Evolutionary conservation across 2,113 vertebrate genomes (phyloP), one percentile per base, ranked within the genome.

Genomic region (Hyla sarda): DNA sequence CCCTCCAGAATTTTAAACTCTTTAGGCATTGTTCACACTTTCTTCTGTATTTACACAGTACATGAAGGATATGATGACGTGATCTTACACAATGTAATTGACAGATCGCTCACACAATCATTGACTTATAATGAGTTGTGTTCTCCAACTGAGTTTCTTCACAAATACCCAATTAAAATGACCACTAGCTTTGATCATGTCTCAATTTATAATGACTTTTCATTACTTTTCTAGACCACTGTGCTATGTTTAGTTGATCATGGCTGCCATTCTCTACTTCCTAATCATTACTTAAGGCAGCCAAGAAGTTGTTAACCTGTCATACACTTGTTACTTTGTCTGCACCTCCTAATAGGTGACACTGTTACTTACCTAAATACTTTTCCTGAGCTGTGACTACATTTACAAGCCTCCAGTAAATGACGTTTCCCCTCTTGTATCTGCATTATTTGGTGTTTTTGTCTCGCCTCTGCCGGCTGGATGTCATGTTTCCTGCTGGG

Each of bases 401-500:
- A 47, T 72, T 32, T 37, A 16, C 30, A 56, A n/a, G 48, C 67
- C 19, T 54, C 72, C 30, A 41, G 65, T 54, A 72, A 83, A 71
- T 83, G 21, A 72, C 34, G 50, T 83, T 73, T 73, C 60, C 41
- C 41, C n/a, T 74, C 54, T 41, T 45, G 32, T 83, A 56, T 56
- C 50, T 83, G 82, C 32, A 62, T 84, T 84, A 73, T 72, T 77
- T 84, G 76, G 52, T 12, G 80, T 90, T 87, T 10, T 84, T 89
- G 91, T 90, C 91, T 89, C 87, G 89, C 73, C 86, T 90, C 91
- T 91, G 89, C 89, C 90, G 89, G 91, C 90, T 89, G 92, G 92
- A 93, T 95, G 92, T 94, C 95, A 93, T 93, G 93, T 93, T 94
- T 95, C 94, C 94, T 96, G 92, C 94, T 72, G 94, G 93, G 95